These are phyloP conservation scores for Myrmecobius fasciatus DNA, from an alignment of 2,113 vertebrate species.

Conservation along the genomic window DNA sequence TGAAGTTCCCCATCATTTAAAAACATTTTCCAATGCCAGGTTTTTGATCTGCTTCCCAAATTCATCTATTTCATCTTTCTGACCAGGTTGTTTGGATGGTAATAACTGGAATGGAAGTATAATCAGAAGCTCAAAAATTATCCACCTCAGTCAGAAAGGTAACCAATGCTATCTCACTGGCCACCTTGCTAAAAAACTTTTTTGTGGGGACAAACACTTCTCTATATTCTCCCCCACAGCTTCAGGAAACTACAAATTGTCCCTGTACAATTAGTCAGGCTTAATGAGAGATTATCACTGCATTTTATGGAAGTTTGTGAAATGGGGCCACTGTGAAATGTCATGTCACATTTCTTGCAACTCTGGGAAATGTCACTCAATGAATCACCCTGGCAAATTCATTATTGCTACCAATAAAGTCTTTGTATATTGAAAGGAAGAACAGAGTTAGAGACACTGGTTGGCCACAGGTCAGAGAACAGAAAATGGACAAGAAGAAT, in stretches of 20 bases:
- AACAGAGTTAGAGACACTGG: conserved; percentile 53
- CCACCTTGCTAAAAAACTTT: neutral
- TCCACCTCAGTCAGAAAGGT: neutral
- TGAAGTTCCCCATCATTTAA: no score
- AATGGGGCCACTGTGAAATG: conserved; percentile 55
- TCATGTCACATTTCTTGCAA: conserved; percentile 63
- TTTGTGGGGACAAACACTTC: neutral
- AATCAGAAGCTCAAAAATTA: neutral
- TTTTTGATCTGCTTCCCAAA: neutral
- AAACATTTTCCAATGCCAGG: neutral
- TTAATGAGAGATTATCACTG: conserved; percentile 61
- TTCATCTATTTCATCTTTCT: neutral
- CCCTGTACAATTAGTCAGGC: conserved; percentile 48
- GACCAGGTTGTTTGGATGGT: neutral
- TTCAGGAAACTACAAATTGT: neutral
- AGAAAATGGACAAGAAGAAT: conserved; percentile 59
- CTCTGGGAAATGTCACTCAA: conserved; percentile 69
- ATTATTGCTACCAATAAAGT: conserved; percentile 66
- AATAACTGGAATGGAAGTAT: neutral
- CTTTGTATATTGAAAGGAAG: conserved; percentile 37
- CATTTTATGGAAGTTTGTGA: conserved; percentile 60
- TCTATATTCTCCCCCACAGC: neutral
- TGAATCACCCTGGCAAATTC: conserved; percentile 41
- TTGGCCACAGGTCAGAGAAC: conserved; percentile 65
- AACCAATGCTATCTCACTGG: neutral